phyloP scores from a whole-genome alignment of 2,797 vertebrate genomes.

The Falco rusticolus region DNA sequence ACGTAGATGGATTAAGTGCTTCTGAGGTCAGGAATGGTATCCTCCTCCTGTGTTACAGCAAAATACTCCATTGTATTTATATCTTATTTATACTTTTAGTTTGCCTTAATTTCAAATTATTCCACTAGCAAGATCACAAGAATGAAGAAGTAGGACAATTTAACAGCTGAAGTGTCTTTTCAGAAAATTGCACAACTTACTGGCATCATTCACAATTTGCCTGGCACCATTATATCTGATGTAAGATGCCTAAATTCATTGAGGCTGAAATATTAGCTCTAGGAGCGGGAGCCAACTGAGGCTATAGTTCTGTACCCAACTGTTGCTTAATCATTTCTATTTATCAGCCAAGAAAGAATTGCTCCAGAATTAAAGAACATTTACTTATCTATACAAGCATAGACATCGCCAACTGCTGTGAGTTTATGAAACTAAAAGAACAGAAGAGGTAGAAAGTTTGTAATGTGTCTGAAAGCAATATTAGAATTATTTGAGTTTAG shows the following conservation, averaged over 20 bases:
- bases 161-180: constrained; percentile 29
- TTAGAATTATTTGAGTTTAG: neutral
- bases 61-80: neutral
- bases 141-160: constrained; percentile 10
- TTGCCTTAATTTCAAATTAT: neutral
- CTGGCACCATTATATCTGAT: constrained; percentile 12
- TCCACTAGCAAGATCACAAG: neutral
- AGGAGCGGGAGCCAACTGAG: neutral
- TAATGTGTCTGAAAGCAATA: neutral
- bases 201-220: constrained; percentile 28
- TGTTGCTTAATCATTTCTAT: neutral
- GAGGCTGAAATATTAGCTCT: neutral
- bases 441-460: neutral
- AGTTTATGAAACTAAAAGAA: neutral
- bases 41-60: neutral
- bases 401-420: neutral
- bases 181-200: constrained; percentile 24
- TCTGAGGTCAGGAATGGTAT: neutral
- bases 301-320: neutral
- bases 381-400: neutral
- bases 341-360: neutral
- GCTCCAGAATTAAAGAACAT: neutral
- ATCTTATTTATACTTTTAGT: neutral
- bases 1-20: neutral
- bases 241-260: constrained; percentile 27